Percentiles rank a stretch among this genome's conserved stretches.
These are phyloP conservation scores for Orycteropus afer DNA, from an alignment of 2,113 vertebrate genomes.

Conservation along the genomic window DNA sequence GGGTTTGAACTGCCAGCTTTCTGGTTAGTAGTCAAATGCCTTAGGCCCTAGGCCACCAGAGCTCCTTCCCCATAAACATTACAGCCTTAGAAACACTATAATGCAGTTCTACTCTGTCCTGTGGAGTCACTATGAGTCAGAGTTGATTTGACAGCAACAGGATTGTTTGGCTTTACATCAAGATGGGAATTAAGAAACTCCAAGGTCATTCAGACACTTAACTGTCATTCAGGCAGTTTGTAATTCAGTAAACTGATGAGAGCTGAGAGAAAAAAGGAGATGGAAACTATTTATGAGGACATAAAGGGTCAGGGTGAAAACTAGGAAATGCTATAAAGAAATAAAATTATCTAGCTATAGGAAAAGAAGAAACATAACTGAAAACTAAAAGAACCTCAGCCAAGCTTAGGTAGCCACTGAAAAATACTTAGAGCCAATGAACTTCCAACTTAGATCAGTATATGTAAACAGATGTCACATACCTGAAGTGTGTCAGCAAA, in stretches of 20 bases:
- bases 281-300: not conserved
- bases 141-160: not conserved
- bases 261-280: not conserved
- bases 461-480: not conserved
- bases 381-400: not conserved
- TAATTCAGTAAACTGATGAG: not conserved
- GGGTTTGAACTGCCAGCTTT: too few relatives aligned
- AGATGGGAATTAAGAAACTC: slow-evolving; percentile 17
- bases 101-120: not conserved
- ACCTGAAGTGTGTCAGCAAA: slow-evolving; percentile 99
- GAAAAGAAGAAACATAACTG: not conserved
- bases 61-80: not conserved
- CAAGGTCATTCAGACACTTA: not conserved
- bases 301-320: not conserved
- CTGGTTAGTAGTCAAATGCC: too few relatives aligned
- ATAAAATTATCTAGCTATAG: not conserved
- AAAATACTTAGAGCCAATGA: not conserved
- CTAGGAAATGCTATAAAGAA: not conserved
- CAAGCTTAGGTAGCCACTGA: not conserved
- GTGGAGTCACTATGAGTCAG: not conserved
- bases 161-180: not conserved
- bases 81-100: not conserved
- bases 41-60: too few relatives aligned
- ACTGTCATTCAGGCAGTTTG: not conserved
- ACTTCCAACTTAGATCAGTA: not conserved